A percentile compares a stretch with the other conserved stretches of the same genome.
phyloP scores from a whole-genome alignment of 2,888 invertebrate genomes.

The Drosophila eohydei region DNA sequence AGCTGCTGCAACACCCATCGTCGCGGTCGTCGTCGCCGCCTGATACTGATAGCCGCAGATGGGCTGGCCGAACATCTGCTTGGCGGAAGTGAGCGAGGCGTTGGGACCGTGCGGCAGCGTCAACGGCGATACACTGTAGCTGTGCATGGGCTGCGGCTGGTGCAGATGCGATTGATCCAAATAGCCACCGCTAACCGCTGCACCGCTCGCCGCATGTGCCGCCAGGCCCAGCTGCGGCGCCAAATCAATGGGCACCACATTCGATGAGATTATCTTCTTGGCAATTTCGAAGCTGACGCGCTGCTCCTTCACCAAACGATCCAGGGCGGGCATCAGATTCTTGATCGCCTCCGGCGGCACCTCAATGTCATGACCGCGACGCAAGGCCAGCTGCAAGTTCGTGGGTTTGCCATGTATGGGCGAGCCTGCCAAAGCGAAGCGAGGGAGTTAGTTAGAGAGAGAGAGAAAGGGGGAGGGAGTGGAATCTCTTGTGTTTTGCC shows the following conservation, averaged over 20 bases:
- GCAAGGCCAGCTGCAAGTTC: slow-evolving; percentile 73
- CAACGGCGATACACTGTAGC: slow-evolving; percentile 83
- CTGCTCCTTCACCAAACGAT: slow-evolving; percentile 85
- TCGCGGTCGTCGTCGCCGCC: not conserved
- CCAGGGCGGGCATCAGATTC: slow-evolving; percentile 85
- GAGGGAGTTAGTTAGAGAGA: not conserved
- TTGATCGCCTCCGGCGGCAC: slow-evolving; percentile 86
- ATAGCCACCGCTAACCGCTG: slow-evolving; percentile 81
- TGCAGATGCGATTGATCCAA: slow-evolving; percentile 65
- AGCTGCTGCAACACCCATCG: not conserved
- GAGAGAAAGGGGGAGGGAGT: not conserved
- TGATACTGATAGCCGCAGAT: slow-evolving; percentile 69
- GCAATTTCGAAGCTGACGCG: slow-evolving; percentile 84
- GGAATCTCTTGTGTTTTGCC: not conserved
- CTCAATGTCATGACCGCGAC: slow-evolving; percentile 83
- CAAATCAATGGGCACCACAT: slow-evolving; percentile 86
- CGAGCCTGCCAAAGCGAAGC: slow-evolving; percentile 85
- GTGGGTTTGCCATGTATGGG: slow-evolving; percentile 87
- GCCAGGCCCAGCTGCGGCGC: slow-evolving; percentile 87
- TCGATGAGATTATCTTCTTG: slow-evolving; percentile 85
- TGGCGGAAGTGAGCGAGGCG: slow-evolving; percentile 63
- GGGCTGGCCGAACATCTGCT: slow-evolving; percentile 73
- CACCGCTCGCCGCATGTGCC: slow-evolving; percentile 85
- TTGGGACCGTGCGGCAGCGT: slow-evolving; percentile 70
- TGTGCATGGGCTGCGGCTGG: slow-evolving; percentile 80